These are phyloP conservation scores for Mus spicilegus DNA, from an alignment of 2,113 vertebrate species.

Conservation along the genomic window DNA sequence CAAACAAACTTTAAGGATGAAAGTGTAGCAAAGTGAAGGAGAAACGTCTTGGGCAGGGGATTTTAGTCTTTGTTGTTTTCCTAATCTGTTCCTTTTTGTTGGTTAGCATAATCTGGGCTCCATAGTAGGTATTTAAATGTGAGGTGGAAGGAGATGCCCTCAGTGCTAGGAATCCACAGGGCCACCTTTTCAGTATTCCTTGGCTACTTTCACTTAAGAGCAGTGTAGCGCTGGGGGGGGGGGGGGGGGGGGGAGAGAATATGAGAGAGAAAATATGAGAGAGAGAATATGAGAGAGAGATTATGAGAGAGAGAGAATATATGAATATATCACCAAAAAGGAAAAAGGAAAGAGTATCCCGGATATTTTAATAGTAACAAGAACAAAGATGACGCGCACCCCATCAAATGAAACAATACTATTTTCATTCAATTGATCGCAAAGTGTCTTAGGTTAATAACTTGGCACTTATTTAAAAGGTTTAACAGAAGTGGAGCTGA, in stretches of 20 bases:
- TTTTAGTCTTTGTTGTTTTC: neutral
- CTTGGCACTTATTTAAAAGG: slow-evolving; percentile 89
- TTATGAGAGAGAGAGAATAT: neutral
- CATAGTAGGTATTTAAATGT: neutral
- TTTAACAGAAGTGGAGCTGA: slow-evolving; percentile 86
- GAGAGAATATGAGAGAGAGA: neutral
- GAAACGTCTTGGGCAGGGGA: neutral
- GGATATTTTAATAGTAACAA: slow-evolving; percentile 78
- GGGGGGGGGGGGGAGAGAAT: accelerated
- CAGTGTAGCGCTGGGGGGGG: too few relatives aligned
- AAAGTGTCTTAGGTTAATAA: slow-evolving; percentile 88
- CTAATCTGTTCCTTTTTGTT: neutral
- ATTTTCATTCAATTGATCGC: slow-evolving; percentile 84
- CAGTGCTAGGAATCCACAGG: neutral
- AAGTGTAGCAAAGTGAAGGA: neutral
- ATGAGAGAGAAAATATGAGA: neutral
- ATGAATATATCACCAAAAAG: slow-evolving; percentile 55
- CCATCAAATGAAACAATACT: slow-evolving; percentile 81
- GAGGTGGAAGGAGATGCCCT: neutral
- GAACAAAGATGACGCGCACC: slow-evolving; percentile 80
- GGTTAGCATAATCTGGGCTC: slow-evolving; percentile 5
- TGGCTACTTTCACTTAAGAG: neutral
- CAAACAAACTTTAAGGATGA: slow-evolving; percentile 43
- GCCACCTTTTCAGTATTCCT: neutral
- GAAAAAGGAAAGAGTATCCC: slow-evolving; percentile 66